Base-by-base conservation (phyloP, 2,113 vertebrate genomes). In the Potamarius usumacintae region DNA sequence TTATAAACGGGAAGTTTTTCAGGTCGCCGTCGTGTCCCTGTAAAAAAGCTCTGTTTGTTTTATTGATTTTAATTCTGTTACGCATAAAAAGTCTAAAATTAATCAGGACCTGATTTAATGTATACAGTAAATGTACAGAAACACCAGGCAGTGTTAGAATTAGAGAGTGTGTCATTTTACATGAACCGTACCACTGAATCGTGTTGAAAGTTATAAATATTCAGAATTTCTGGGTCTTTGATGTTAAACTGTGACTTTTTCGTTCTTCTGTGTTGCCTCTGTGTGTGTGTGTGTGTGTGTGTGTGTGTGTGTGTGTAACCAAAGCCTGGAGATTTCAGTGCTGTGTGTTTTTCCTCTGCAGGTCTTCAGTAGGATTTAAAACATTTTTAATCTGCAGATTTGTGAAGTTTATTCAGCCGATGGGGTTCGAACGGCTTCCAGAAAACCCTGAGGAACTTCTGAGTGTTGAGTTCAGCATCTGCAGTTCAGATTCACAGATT, bases 321-420 rank as follows among this genome's bases (percentile, higher is more conserved):
- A 55, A 53, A 79, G 78, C 84, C 71, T 5, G 12, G 58, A 67
- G 62, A 78, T 58, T 22, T 76, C 83, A 30, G 83, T 18, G 53
- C 48, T 77, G n/a, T 52, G 72, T 76, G 18, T 62, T 79, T 82
- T 52, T 42, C 82, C 91, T 89, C 88, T 90, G 89, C 79, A 90
- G 76, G 77, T 87, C 50, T 53, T 81, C 72, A 18, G 42, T 60
- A 27, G 77, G 88, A 88, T 92, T 93, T 77, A 2, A 87, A 57
- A 86, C 42, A 85, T 76, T 90, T 90, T 90, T 89, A 89, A 89
- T 88, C 92, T 88, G 80, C 77, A 86, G 65, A 62, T 69, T 81
- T 86, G 84, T 69, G 22, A 77, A 91, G 91, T 93, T 93, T 88
- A 91, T 80, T 91, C 88, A 87, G 83, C 89, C 91, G 89, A 89